Base-by-base conservation (phyloP, 2,797 vertebrate species). In the Lemur catta region DNA sequence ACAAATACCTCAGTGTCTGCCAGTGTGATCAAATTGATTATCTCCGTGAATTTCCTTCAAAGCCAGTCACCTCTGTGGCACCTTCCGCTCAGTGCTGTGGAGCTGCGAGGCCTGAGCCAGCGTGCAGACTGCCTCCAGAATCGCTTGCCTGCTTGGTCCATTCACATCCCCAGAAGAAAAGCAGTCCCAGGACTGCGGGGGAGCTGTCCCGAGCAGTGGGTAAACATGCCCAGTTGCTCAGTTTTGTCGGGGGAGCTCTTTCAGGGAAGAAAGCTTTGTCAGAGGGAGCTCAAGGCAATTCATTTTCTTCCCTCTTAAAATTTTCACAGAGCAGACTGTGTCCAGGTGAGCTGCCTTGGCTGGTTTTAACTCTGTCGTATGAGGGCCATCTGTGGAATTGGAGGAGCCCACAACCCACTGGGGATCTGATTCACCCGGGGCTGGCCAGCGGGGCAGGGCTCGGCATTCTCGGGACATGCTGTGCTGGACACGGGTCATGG, bases 1-100 rank as follows among this genome's bases (percentile, higher is more conserved):
- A 97, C 90, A 97, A 97, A 97, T 97, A 95, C 80, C 48, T 97
- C 84, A 92, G 91, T 95, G 89, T 84, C 97, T 76, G 94, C 87
- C 63, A 38, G 17, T 96, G 93, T 90, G 96, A 96, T 95, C 80
- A 52, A 92, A 97, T 93, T 95, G 96, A 97, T 97, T 96, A 97
- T 95, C 86, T 96, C 87, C 94, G 71, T 63, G 91, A 96, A 78
- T 96, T 97, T 89, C 65, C 63, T 94, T 96, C 94, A 96, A 97
- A 97, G 80, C 79, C 91, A 94, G 50, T 90, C 93, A 96, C 95
- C 92, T 97, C 84, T 86, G 87, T 65, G 46, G 80, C 78, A 74
- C 38, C 61, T 95, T 93, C 74, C 33, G 41, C 72, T 12, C 86
- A 75, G 41, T 72, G 76, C 92, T 95, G 4, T 92, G 86, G 95